phyloP scores from a whole-genome alignment of 2,888 invertebrate species.

The Masnerella sp. region DNA sequence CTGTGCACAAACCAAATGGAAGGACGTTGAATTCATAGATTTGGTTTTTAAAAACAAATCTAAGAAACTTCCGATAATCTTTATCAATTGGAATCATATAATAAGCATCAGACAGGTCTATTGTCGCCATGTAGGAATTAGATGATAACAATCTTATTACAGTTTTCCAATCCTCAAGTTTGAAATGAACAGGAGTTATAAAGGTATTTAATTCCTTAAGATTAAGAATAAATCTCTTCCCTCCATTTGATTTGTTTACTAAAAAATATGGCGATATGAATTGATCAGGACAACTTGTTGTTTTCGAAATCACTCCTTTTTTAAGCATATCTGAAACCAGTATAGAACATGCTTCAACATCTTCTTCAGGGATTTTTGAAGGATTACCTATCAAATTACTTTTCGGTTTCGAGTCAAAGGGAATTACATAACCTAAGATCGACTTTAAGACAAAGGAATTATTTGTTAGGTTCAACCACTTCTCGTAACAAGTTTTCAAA shows the following conservation, averaged over 20 bases:
- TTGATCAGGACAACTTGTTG: background rate
- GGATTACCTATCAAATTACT: background rate
- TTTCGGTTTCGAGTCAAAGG: background rate
- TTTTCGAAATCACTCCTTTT: background rate
- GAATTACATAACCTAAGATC: background rate
- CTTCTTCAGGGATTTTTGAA: background rate
- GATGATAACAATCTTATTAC: background rate
- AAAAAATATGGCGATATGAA: conserved; percentile 1
- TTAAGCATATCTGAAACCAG: background rate
- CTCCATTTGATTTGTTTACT: conserved; percentile 6
- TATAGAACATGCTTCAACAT: background rate
- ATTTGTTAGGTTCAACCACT: background rate
- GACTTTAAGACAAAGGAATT: background rate
- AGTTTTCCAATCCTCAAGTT: conserved; percentile 1
- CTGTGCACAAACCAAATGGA: too few relatives aligned
- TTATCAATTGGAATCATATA: background rate
- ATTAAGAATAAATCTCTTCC: too few relatives aligned
- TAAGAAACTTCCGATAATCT: background rate
- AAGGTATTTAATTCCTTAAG: background rate
- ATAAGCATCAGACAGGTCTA: background rate
- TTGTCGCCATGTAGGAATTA: background rate
- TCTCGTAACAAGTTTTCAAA: background rate
- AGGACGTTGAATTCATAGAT: background rate
- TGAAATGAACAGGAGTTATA: conserved; percentile 7
- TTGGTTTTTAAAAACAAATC: background rate